Base-by-base conservation (phyloP, 2,113 vertebrate species). In the Dipodomys spectabilis region DNA sequence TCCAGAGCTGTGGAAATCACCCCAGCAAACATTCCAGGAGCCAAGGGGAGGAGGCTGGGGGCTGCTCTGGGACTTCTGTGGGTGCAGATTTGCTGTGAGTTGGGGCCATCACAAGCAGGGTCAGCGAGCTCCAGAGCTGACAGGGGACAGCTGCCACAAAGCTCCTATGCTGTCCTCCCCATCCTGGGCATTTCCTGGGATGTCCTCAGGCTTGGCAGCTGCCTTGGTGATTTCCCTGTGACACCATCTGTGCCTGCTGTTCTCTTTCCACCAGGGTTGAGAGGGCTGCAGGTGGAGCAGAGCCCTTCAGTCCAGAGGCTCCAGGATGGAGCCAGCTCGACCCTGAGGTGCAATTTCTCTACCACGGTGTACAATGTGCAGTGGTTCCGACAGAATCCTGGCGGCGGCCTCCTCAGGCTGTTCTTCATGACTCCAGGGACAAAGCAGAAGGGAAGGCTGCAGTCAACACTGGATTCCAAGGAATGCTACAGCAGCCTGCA, bases 331-430 rank as follows among this genome's bases (percentile, higher is more conserved):
- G 2, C 15, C 20, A 82, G 5, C 27, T 3, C 0, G 57, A 65
- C 18, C 5, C 16, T 95, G 62, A 74, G 32, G 28, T 95, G 90
- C 75, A 92, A 20, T 7, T 94, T 84, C 82, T 94, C 94, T 10
- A 5, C 0, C 0, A 2, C 11, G 0, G 2, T 44, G 19, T 3
- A 0, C 0, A 1, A 0, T 0, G 2, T 75, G 35, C 60, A 62
- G 19, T 62, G 60, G 60, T 22, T 19, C 60, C 5, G 60, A 15
- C 60, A 62, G 60, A 22, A 75, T 30, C 2, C 69, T 22, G 80
- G 89, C 23, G 53, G 3, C 8, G 49, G 53, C 22, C 88, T 72
- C 16, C 20, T 19, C 19, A 16, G 32, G 19, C 88, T 91, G 4
- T 62, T 91, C 4, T 32, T 23, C 28, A 10, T 57, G 23, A 75